Evolutionary conservation across 2,888 invertebrate genomes (phyloP), one percentile per base, ranked within the genome.

Genomic region (Plagiodera versicolora): DNA sequence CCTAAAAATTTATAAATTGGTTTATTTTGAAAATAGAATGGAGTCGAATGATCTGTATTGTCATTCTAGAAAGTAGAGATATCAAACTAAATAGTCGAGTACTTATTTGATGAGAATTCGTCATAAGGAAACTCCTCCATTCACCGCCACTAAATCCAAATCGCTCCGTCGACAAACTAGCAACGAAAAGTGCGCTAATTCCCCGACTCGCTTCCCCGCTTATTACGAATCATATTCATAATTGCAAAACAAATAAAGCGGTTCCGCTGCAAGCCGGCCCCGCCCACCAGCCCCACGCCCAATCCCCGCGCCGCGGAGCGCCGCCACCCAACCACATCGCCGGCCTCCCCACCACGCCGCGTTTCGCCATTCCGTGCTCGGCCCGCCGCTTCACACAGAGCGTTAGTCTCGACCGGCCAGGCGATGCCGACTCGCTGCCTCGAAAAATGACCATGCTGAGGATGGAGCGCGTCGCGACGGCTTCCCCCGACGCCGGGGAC

Each of bases 391-490:
- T n/a, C n/a, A n/a, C n/a, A n/a, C n/a, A n/a, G n/a, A n/a, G n/a
- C n/a, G n/a, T n/a, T n/a, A n/a, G n/a, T n/a, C n/a, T n/a, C n/a
- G n/a, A n/a, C n/a, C n/a, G n/a, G n/a, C n/a, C n/a, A n/a, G n/a
- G n/a, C n/a, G n/a, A n/a, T n/a, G n/a, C n/a, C n/a, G n/a, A n/a
- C n/a, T 14, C 9, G 10, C 17, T 2, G 17, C n/a, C n/a, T n/a
- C n/a, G 32, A 56, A 79, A 76, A 76, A 81, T 82, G 82, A 82
- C 82, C 78, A 82, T 82, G 81, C 75, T 82, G 77, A 81, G 81
- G 81, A 81, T 82, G 81, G 81, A 81, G 73, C 74, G 81, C 70
- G 72, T 80, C 49, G 75, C 78, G 55, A 75, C 79, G 65, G 73
- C 77, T 49, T 45, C 62, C 18, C 72, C 70, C 59, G 69, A 72